Evolutionary conservation across 2,888 invertebrate species (phyloP), one percentile per base, ranked within the genome.

Genomic region (Exephanes ischioxanthus): DNA sequence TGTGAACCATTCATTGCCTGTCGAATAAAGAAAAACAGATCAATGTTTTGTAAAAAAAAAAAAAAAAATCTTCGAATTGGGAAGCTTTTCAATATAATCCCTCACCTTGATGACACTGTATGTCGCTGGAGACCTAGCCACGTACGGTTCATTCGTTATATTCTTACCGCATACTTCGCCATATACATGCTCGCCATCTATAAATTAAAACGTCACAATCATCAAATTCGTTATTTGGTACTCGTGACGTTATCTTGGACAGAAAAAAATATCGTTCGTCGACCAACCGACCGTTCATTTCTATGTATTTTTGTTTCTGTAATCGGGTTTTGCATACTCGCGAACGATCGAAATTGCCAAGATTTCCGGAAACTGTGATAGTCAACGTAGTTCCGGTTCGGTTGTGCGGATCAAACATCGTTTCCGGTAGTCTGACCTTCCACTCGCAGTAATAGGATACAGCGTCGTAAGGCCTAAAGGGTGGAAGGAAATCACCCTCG

Each of bases 1-100:
- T 70, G 72, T 9, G 88, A 87, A 37, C 91, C 89, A 85, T 93
- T 93, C 22, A 90, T 53, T n/a, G 92, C 88, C 94, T 94, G 14
- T 90, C 87, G 63, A 73, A 77, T 58, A 45, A 7, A 2, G 53
- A n/a, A 53, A n/a, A 53, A n/a, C 11, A 53, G 19, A 53, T 53
- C 19, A 53, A 53, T 53, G 7, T 53, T 19, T 53, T 19, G 6
- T 1, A 3, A 14, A 22, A 26, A 30, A 30, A 22, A 26, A 30
- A 30, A 9, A n/a, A 14, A 71, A 53, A 6, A 61, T 33, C 11
- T 61, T 71, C 33, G 51, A 11, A 11, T 55, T 3, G 4, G 3
- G 11, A 71, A 55, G 14, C 33, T n/a, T 53, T 37, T 7, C n/a
- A 14, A 3, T 9, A 33, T n/a, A 33, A 72, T 51, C 9, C 1